Conservation (phyloP, 2,113 vertebrate genomes). For the Hemiscyllium ocellatum region DNA sequence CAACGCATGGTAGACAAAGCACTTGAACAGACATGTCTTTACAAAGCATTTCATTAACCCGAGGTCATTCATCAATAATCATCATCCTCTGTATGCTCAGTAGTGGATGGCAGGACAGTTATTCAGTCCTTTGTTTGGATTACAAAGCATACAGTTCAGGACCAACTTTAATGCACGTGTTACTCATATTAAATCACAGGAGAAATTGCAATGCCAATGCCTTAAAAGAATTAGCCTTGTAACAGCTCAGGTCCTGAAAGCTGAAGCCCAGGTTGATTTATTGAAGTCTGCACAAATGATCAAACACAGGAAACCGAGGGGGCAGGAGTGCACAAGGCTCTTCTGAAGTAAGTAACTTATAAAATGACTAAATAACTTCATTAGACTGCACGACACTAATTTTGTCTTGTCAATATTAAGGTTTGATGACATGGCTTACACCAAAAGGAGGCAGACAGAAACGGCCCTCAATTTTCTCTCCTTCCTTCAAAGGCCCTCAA, state of each 20-base stretch:
- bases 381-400: no score
- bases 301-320: background rate
- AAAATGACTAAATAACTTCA: background rate
- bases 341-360: no score
- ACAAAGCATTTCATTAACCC: constrained; percentile 7
- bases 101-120: background rate
- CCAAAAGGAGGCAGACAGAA: background rate
- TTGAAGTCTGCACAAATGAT: background rate
- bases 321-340: background rate
- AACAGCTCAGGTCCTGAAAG: background rate
- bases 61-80: constrained; percentile 3
- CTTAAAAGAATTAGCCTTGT: constrained; percentile 1
- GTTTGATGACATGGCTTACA: background rate
- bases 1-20: background rate
- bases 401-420: background rate
- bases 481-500: background rate
- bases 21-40: constrained; percentile 11
- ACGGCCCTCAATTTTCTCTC: background rate
- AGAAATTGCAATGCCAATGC: background rate
- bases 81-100: background rate
- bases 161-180: background rate
- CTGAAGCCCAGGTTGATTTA: background rate
- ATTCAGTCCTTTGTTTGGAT: background rate
- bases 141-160: background rate
- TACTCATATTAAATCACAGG: background rate